phyloP scores from a whole-genome alignment of 2,888 invertebrate species.

The Ornithoptera alexandrae region DNA sequence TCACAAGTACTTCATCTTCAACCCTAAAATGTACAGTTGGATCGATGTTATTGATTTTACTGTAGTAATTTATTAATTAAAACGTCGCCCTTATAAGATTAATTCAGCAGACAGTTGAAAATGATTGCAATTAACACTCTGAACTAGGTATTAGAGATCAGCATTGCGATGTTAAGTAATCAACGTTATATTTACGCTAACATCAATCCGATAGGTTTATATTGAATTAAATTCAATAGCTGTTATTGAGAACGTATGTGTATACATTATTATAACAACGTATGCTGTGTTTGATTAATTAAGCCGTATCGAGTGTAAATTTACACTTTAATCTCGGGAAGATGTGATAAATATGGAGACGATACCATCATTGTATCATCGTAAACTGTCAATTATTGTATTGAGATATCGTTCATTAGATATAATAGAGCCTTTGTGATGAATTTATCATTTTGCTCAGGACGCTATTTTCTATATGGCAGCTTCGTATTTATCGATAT shows the following conservation, averaged over 20 bases:
- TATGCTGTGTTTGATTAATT: neutral
- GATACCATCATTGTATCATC: neutral
- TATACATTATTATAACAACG: neutral
- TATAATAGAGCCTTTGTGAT: neutral
- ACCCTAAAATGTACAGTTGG: constrained; percentile 5
- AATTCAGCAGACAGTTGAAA: constrained; percentile 34
- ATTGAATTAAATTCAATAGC: constrained; percentile 7
- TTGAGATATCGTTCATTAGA: neutral
- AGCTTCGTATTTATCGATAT: no score
- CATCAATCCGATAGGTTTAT: neutral
- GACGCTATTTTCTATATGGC: neutral
- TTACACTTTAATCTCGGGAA: neutral
- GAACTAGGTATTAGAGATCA: neutral
- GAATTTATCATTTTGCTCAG: neutral
- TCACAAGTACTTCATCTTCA: no score
- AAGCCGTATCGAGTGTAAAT: neutral
- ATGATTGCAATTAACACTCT: constrained; percentile 25
- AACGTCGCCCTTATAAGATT: constrained; percentile 36
- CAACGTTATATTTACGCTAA: constrained; percentile 2
- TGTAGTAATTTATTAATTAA: constrained; percentile 12
- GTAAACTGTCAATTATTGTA: neutral
- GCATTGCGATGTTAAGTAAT: constrained; percentile 1
- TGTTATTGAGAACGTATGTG: neutral
- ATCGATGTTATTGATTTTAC: constrained; percentile 35
- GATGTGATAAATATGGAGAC: neutral